These are phyloP conservation scores for Phalacrocorax pelagicus DNA, from an alignment of 2,113 vertebrate genomes.

Conservation along the genomic window DNA sequence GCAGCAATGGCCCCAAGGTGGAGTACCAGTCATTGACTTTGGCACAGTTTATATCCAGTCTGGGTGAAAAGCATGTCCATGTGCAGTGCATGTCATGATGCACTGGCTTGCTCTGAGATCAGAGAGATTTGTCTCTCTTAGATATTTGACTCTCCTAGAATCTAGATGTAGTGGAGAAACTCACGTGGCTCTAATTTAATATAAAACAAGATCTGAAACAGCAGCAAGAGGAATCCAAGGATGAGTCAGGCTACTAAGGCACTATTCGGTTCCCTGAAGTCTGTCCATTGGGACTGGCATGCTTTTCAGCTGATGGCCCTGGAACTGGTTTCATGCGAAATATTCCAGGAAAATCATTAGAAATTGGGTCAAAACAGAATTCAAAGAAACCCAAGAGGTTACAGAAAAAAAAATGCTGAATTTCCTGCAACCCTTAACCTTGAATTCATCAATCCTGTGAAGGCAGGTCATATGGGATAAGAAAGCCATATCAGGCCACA, in stretches of 20 bases:
- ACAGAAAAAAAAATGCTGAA: not conserved
- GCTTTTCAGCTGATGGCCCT: not conserved
- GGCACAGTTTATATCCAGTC: not conserved
- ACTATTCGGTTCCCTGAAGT: not conserved
- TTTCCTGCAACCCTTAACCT: not conserved
- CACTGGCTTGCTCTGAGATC: not conserved
- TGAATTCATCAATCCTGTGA: not conserved
- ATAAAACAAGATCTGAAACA: not conserved
- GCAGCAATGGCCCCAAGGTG: not conserved
- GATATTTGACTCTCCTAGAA: not conserved
- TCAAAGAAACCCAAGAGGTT: not conserved
- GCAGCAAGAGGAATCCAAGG: not conserved
- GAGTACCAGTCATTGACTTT: not conserved
- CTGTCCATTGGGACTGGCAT: not conserved
- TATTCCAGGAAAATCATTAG: not conserved
- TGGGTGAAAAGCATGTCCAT: not conserved
- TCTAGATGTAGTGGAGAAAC: not conserved
- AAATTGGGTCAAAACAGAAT: not conserved
- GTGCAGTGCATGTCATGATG: too few species aligned
- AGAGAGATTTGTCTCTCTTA: not conserved
- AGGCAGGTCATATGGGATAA: not conserved
- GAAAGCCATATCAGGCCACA: not conserved
- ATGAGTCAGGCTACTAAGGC: not conserved
- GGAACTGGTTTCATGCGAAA: not conserved
- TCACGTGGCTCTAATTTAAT: not conserved